Evolutionary conservation across 2,113 vertebrate species (phyloP).

Genomic region (Tretioscincus oriximinensis): DNA sequence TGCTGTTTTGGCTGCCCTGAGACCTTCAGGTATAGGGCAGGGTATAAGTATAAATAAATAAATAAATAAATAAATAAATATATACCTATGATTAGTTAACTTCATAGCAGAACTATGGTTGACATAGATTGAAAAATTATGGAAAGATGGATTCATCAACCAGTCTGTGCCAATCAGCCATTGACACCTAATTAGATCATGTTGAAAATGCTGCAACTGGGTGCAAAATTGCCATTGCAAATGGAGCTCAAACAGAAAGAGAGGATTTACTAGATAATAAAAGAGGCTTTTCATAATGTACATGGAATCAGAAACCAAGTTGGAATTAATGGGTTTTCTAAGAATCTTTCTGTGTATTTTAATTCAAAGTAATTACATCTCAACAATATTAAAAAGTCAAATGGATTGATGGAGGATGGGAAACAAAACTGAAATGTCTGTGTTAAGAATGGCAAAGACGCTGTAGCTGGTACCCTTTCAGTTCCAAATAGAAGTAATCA

Average conservation of each 20-base stretch:
- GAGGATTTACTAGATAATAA: neutral
- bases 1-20: too few relatives aligned
- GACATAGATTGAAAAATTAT: neutral
- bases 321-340: neutral
- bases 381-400: neutral
- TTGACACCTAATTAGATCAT: neutral
- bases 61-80: too few relatives aligned
- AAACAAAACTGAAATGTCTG: neutral
- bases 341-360: neutral
- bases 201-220: neutral
- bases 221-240: neutral
- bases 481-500: neutral
- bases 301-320: neutral
- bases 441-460: neutral
- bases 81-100: neutral
- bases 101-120: neutral
- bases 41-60: too few relatives aligned
- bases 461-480: constrained; percentile 13
- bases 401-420: too few relatives aligned
- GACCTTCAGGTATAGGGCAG: too few relatives aligned
- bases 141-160: neutral
- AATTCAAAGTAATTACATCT: neutral
- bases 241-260: neutral
- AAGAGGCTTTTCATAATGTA: neutral
- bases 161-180: neutral